Base-by-base conservation (phyloP, 2,113 vertebrate genomes). In the Melospiza georgiana region DNA sequence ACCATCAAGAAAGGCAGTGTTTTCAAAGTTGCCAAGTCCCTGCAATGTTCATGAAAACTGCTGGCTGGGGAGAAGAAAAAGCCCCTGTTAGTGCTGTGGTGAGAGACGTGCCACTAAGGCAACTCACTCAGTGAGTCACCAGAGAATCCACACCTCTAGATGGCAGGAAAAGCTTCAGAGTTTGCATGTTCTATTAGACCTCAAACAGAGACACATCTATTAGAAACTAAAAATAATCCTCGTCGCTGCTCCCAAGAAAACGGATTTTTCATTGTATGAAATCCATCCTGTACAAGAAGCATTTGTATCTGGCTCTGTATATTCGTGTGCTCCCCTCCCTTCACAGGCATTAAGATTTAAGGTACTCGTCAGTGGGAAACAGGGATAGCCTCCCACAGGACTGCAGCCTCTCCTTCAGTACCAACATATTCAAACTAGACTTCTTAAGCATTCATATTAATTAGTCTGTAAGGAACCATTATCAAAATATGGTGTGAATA, bases 361-460 rank as follows among this genome's bases (percentile, higher is more conserved):
- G 92, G 93, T 90, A 65, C 57, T 95, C 85, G 81, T 96, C 92
- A 89, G 80, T 65, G 79, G 85, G 83, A 95, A 95, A 93, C 86
- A 75, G 28, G 73, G 57, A 81, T 35, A 72, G 68, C 54, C 79
- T 88, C 94, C 92, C 94, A 57, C 43, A 90, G 83, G 92, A 96
- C 76, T 89, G 73, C 79, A 94, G 57, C 13, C 49, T 94, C 79
- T 92, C 65, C 72, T 93, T 92, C 83, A 81, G 90, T 72, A 48
- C 85, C 84, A 94, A 94, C 76, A 81, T 86, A 95, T 89, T 91
- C 87, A 92, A 97, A 81, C 90, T 68, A 88, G 93, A 61, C 76
- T 86, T 87, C 93, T 96, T 86, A 95, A 96, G 81, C 90, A 89
- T 95, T 96, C 93, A 67, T 82, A 96, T 95, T 95, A 96, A 96